These are phyloP conservation scores for Sesia bembeciformis DNA, from an alignment of 2,888 invertebrate species.

Conservation along the genomic window DNA sequence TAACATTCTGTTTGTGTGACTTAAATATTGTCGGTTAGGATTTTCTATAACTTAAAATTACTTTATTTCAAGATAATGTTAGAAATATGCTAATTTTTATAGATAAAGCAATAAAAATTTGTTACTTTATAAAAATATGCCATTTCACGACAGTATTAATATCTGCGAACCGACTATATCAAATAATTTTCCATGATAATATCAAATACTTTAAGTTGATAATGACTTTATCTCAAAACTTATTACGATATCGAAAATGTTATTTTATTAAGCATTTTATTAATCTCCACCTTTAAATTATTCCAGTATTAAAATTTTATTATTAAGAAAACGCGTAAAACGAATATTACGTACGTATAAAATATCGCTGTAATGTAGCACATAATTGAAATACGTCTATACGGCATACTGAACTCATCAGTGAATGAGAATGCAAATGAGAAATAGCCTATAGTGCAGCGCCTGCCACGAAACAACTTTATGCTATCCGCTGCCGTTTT, in stretches of 20 bases:
- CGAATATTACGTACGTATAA: background rate
- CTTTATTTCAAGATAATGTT: too few relatives aligned
- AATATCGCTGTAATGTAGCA: background rate
- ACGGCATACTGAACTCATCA: background rate
- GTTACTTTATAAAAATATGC: too few relatives aligned
- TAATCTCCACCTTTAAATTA: background rate
- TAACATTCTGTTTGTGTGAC: too few relatives aligned
- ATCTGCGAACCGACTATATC: too few relatives aligned
- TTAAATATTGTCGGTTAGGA: too few relatives aligned
- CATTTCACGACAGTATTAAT: too few relatives aligned
- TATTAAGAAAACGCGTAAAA: background rate
- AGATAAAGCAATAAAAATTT: too few relatives aligned
- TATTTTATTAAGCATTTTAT: background rate
- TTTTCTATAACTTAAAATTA: too few relatives aligned
- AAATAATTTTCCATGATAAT: background rate
- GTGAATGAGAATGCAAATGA: slow-evolving; percentile 3
- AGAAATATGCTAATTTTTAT: too few relatives aligned
- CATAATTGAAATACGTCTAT: background rate
- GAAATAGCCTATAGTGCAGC: slow-evolving; percentile 6
- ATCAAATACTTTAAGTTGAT: background rate
- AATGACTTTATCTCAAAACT: background rate
- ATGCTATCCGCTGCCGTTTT: slow-evolving; percentile 18
- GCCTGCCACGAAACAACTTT: slow-evolving; percentile 24
- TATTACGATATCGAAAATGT: background rate
- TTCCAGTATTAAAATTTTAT: background rate